Conservation (phyloP, 2,888 invertebrate species). For the Acholoe squamosa region DNA sequence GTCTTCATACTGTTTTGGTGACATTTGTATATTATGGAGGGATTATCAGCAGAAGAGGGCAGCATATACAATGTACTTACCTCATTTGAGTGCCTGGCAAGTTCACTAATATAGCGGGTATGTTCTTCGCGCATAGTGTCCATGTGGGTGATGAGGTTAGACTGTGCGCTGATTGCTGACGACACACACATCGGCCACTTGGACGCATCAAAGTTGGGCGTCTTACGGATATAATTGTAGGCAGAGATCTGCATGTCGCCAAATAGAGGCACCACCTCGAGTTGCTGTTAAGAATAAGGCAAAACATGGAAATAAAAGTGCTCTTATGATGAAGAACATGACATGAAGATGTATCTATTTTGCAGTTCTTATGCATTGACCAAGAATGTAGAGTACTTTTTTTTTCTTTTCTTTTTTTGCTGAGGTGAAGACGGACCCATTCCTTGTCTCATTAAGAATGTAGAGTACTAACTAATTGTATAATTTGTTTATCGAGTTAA, state of each 20-base stretch:
- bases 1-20: too few species aligned
- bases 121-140: conserved; percentile 97
- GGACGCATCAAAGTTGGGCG: conserved; percentile 79
- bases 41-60: too few species aligned
- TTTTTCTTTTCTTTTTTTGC: too few species aligned
- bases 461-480: too few species aligned
- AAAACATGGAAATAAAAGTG: conserved; percentile 14
- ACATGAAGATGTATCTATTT: background rate
- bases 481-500: too few species aligned
- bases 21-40: too few species aligned
- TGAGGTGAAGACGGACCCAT: too few species aligned
- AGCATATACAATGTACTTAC: conserved; percentile 75
- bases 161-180: conserved; percentile 91
- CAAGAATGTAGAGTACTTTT: too few species aligned
- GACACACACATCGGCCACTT: conserved; percentile 84
- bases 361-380: too few species aligned
- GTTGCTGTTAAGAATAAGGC: conserved; percentile 73
- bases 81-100: conserved; percentile 93
- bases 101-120: conserved; percentile 97
- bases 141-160: conserved; percentile 94
- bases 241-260: conserved; percentile 99
- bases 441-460: too few species aligned
- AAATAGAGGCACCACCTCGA: conserved; percentile 87
- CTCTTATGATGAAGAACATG: background rate
- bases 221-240: conserved; percentile 96